Evolutionary conservation across 2,797 vertebrate genomes (phyloP).

Genomic region (Pteropus rufus): DNA sequence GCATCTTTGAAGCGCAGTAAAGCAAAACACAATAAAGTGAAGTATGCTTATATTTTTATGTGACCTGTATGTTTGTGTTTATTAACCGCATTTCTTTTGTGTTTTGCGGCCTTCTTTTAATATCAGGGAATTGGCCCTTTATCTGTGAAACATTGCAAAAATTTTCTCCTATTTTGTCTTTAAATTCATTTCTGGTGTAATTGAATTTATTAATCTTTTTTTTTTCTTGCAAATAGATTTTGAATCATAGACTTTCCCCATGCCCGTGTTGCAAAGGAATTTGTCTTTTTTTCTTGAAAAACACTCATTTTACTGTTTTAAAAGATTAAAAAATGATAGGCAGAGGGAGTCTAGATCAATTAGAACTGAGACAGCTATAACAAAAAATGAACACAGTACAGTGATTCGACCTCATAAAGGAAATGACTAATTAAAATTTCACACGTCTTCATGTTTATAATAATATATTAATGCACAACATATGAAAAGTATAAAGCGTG

Average conservation of each 20-base stretch:
- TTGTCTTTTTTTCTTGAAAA: neutral
- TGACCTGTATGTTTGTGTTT: neutral
- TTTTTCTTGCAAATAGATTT: neutral
- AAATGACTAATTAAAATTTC: constrained; percentile 1
- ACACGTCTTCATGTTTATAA: constrained; percentile 23
- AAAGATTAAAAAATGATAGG: neutral
- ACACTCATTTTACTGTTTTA: neutral
- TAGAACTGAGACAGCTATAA: neutral
- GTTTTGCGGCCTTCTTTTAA: neutral
- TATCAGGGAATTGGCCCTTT: neutral
- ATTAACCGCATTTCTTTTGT: constrained; percentile 12
- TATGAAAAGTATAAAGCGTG: neutral
- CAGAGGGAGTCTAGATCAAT: neutral
- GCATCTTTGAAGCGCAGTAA: neutral
- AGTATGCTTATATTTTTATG: neutral
- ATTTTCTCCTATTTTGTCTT: constrained; percentile 17
- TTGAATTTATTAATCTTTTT: constrained; percentile 1
- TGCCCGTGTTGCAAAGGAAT: neutral
- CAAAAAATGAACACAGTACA: neutral
- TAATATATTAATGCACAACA: neutral
- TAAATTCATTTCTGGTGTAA: neutral
- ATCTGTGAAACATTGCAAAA: constrained; percentile 13
- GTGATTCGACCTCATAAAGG: neutral
- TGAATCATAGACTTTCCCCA: constrained; percentile 30
- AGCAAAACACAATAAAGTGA: neutral